Percentiles rank a stretch among this genome's conserved stretches.
phyloP scores from a whole-genome alignment of 1,140 invertebrate species.

The Rhyzopertha dominica region DNA sequence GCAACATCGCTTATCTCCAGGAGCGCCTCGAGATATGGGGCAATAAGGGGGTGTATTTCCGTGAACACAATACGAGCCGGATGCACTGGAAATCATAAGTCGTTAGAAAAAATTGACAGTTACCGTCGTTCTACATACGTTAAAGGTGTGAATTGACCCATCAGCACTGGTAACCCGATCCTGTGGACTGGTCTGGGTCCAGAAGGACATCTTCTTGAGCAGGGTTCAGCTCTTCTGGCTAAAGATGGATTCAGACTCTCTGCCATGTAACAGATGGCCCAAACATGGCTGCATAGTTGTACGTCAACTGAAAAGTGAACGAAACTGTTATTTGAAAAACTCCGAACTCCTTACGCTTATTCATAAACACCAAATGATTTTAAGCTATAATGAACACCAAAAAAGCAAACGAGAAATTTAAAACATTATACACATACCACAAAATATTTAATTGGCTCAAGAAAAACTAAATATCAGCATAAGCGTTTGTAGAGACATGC shows the following conservation, averaged over 20 bases:
- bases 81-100: conserved; percentile 45
- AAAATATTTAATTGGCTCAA: too few species aligned
- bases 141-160: conserved; percentile 57
- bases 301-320: conserved; percentile 50
- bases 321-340: too few species aligned
- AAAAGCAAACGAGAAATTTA: too few species aligned
- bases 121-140: conserved; percentile 38
- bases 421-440: too few species aligned
- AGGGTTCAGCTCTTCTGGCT: conserved; percentile 56
- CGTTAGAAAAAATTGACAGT: conserved; percentile 1
- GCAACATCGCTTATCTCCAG: conserved; percentile 64
- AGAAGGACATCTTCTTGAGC: conserved; percentile 61
- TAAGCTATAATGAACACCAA: too few species aligned
- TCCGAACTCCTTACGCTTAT: too few species aligned
- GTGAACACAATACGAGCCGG: conserved; percentile 63
- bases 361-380: too few species aligned
- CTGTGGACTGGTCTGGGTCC: conserved; percentile 51
- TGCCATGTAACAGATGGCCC: conserved; percentile 69
- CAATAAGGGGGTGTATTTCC: conserved; percentile 61
- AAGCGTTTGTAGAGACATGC: too few species aligned
- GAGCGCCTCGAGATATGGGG: conserved; percentile 48
- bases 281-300: conserved; percentile 68
- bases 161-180: conserved; percentile 43
- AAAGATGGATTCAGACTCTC: conserved; percentile 55
- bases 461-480: too few species aligned